Evolutionary conservation across 92 coral and sea anemone genomes (phyloP).

Genomic region (Hydrozoanthus gracilis): DNA sequence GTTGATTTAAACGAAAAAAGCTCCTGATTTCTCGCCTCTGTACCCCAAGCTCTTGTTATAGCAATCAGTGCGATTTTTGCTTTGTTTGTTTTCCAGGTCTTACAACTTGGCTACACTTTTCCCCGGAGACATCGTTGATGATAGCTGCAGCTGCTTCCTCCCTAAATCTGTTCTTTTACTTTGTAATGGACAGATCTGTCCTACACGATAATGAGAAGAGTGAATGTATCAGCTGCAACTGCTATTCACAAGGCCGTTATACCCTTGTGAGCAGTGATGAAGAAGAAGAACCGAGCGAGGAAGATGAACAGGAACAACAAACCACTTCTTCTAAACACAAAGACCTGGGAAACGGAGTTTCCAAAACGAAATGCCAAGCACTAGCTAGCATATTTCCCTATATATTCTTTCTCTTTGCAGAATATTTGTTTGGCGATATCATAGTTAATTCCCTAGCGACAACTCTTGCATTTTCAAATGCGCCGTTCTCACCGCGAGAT

Average conservation of each 20-base stretch:
- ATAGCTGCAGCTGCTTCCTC: background rate
- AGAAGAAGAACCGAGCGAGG: background rate
- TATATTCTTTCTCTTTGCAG: constrained; percentile 25
- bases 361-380: background rate
- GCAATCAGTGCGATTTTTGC: too few species aligned
- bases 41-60: too few species aligned
- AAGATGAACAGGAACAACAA: background rate
- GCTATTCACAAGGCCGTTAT: background rate
- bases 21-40: too few species aligned
- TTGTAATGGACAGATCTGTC: constrained; percentile 21
- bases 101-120: constrained; percentile 34
- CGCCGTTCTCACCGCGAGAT: constrained; percentile 42
- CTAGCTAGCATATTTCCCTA: background rate
- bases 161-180: constrained; percentile 28
- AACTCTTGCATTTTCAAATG: constrained; percentile 28
- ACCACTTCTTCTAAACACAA: background rate
- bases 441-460: constrained; percentile 20
- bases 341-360: background rate
- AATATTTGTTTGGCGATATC: constrained; percentile 29
- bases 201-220: background rate
- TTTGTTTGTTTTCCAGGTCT: background rate
- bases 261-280: background rate
- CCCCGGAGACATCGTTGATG: constrained; percentile 9
- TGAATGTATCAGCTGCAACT: background rate
- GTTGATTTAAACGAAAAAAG: too few species aligned